Evolutionary conservation across 1,140 invertebrate genomes (phyloP), one percentile per base, ranked within the genome.

Genomic region (Drosophila teissieri): DNA sequence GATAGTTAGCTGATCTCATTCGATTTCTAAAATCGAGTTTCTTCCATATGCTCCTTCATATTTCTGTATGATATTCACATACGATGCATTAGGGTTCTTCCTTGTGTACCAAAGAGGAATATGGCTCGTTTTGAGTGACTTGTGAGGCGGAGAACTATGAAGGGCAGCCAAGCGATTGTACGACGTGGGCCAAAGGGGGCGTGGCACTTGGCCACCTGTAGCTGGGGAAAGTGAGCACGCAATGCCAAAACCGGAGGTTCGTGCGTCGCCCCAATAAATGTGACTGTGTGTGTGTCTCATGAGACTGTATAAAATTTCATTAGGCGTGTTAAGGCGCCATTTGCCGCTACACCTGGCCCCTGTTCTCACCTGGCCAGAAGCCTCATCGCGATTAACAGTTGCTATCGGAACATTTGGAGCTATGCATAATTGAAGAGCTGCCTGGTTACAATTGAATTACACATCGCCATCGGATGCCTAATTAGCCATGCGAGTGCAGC

Each of bases 301-400:
- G 80, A 89, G 80, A 49, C 67, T 80, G 84, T 80, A 84, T 88
- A 84, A 88, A 88, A 89, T 88, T 88, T 88, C 64, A 88, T 88
- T 88, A 88, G 79, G 67, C 84, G 63, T 83, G 84, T 73, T 80
- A 79, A 77, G 75, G 60, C 72, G 84, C 83, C 80, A 89, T 88
- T 89, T 72, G 62, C 15, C 14, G 55, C 36, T 61, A 58, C 80
- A 76, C 72, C 58, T 64, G 17, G 3, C 17, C 7, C 39, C 27
- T 3, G 4, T 10, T 19, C 40, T 57, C 15, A 14, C 10, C 14
- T 39, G 31, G 42, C 44, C 52, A 4, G 22, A 39, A 17, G 4
- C 36, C 31, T 22, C 15, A 5, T 11, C 17, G 8, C 73, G 24
- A 65, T 75, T 57, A 75, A 65, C 73, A 75, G 73, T 75, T 56